phyloP scores from a whole-genome alignment of 2,113 vertebrate species.

The Xiphorhynchus elegans region DNA sequence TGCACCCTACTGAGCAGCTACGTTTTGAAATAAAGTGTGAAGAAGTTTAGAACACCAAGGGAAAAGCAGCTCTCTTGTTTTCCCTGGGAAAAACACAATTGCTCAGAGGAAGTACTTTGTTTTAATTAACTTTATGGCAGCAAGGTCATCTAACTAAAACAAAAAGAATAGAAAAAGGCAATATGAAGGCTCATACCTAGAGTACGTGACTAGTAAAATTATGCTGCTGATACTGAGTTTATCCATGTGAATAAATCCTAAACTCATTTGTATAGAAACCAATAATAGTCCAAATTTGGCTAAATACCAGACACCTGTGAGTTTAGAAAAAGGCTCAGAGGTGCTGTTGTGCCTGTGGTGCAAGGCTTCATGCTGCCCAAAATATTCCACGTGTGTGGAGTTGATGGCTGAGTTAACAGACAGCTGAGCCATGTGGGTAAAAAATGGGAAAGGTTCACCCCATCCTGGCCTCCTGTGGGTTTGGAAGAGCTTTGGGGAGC shows the following conservation, averaged over 20 bases:
- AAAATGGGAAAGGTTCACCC: accelerated
- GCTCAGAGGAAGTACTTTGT: not conserved
- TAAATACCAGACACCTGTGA: accelerated
- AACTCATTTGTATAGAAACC: not conserved
- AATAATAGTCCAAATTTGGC: accelerated
- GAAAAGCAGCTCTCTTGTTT: not conserved
- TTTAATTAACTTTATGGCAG: not conserved
- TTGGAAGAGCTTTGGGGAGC: not conserved
- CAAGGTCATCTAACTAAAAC: no score
- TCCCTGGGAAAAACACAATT: not conserved
- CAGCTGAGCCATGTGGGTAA: not conserved
- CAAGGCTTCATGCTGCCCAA: not conserved
- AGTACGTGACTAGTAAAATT: not conserved
- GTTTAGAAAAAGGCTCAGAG: not conserved
- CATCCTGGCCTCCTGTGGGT: not conserved
- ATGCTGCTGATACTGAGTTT: not conserved
- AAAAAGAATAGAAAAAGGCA: not conserved
- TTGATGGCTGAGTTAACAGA: not conserved
- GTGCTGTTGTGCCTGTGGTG: not conserved
- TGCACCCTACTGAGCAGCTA: not conserved
- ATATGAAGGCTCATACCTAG: accelerated
- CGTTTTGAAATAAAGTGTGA: not conserved
- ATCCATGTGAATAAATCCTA: not conserved
- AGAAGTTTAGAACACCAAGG: not conserved
- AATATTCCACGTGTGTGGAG: accelerated